Evolutionary conservation across 2,113 vertebrate species (phyloP).

Genomic region (Collichthys lucidus): DNA sequence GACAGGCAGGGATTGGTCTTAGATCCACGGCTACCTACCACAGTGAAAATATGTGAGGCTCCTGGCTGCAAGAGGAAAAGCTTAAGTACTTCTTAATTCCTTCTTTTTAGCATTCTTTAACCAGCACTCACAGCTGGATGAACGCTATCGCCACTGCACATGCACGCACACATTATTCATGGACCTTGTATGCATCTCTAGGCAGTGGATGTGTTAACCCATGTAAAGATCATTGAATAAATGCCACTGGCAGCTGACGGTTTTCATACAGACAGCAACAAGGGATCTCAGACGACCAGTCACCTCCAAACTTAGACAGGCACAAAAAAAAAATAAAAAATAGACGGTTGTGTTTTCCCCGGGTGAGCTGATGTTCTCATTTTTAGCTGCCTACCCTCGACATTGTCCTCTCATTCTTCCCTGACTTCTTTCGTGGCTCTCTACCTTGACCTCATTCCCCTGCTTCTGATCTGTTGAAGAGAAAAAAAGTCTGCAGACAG

Average conservation of each 20-base stretch:
- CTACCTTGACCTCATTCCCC: constrained; percentile 63
- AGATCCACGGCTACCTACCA: constrained; percentile 27
- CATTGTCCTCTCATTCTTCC: constrained; percentile 48
- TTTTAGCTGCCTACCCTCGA: constrained; percentile 37
- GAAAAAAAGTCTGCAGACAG: constrained; percentile 34
- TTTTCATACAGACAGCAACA: constrained; percentile 18
- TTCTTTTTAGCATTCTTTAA: constrained; percentile 28
- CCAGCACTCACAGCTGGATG: constrained; percentile 14
- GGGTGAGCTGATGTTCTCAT: constrained; percentile 46
- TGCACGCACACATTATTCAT: constrained; percentile 22
- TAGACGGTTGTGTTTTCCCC: constrained; percentile 30
- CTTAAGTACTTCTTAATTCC: constrained; percentile 38
- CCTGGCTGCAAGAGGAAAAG: constrained; percentile 34
- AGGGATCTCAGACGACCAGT: constrained; percentile 37
- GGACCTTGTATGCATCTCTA: constrained; percentile 25
- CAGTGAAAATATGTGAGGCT: constrained; percentile 27
- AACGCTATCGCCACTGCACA: constrained; percentile 19
- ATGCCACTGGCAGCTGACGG: constrained; percentile 40
- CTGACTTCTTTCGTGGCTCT: constrained; percentile 42
- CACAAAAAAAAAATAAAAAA: constrained; percentile 51
- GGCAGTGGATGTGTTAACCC: constrained; percentile 29
- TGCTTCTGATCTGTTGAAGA: constrained; percentile 41
- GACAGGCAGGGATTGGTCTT: constrained; percentile 40
- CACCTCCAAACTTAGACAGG: constrained; percentile 43
- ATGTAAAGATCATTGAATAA: constrained; percentile 37